Conservation (phyloP, 2,113 vertebrate species). For the Octodon degus region DNA sequence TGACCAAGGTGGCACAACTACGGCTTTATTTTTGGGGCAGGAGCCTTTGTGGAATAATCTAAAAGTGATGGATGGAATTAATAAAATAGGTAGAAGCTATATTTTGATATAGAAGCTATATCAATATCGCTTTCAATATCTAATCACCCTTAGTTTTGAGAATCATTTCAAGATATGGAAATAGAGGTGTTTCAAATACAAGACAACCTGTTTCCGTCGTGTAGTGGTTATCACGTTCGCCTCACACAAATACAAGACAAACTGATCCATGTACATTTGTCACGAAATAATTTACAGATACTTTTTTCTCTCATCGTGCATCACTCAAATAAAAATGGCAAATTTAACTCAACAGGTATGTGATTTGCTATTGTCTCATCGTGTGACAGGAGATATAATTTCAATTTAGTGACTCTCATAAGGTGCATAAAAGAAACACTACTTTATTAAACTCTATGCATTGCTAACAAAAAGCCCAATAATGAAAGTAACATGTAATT, state of each 20-base stretch:
- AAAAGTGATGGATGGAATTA: neutral
- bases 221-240: no score
- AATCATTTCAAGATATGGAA: neutral
- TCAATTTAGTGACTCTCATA: neutral
- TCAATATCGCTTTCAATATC: neutral
- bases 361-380: neutral
- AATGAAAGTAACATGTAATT: neutral
- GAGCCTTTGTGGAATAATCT: neutral
- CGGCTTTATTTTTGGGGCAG: neutral
- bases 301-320: neutral
- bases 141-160: neutral
- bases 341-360: neutral
- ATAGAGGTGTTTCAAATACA: neutral
- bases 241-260: neutral
- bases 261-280: neutral
- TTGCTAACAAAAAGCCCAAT: neutral
- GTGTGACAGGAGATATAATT: neutral
- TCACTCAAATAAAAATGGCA: neutral
- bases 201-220: no score
- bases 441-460: neutral
- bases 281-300: neutral
- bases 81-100: neutral
- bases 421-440: neutral
- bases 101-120: neutral
- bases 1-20: neutral